Conservation (phyloP, 2,888 invertebrate species). For the Eilema caniola region DNA sequence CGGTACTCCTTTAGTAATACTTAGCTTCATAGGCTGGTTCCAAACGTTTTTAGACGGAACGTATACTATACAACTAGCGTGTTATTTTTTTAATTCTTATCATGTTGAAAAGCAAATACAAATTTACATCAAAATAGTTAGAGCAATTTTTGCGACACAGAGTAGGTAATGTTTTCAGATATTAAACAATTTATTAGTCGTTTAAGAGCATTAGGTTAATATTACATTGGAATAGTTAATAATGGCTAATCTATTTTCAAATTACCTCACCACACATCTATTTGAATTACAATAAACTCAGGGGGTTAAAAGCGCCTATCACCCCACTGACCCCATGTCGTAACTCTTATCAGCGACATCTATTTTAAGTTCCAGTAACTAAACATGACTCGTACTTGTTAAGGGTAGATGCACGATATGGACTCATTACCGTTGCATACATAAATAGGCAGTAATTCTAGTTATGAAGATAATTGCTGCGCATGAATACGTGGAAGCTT, state of each 20-base stretch:
- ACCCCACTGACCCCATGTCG: neutral
- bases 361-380: conserved; percentile 1
- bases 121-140: neutral
- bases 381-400: neutral
- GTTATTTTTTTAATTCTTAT: too few relatives aligned
- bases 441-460: conserved; percentile 2
- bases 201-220: too few relatives aligned
- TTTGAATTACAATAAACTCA: neutral
- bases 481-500: neutral
- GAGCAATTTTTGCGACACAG: neutral
- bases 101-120: neutral
- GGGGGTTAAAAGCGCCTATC: neutral
- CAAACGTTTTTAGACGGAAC: too few relatives aligned
- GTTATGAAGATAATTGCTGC: neutral
- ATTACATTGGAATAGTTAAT: neutral
- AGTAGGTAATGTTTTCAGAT: neutral
- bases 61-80: too few relatives aligned
- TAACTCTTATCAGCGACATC: neutral
- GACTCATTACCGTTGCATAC: neutral
- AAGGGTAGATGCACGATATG: neutral
- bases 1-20: too few relatives aligned
- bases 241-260: neutral
- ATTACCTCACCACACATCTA: neutral
- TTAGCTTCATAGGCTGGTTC: too few relatives aligned
- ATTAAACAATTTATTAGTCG: too few relatives aligned